Evolutionary conservation across 2,888 invertebrate species (phyloP).

Genomic region (Pimpla rufipes): DNA sequence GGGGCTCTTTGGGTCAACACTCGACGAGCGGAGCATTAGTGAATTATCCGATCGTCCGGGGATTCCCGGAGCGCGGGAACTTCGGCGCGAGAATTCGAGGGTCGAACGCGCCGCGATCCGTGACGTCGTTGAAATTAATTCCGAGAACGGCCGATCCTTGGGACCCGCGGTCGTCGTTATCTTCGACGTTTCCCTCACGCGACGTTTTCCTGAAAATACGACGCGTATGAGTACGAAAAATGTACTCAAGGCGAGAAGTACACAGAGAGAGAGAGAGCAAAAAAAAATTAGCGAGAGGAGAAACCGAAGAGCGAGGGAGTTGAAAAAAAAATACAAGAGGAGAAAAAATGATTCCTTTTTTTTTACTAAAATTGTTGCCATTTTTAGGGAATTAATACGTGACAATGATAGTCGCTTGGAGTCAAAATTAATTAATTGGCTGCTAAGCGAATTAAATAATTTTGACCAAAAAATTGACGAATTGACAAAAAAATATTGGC

Average conservation of each 20-base stretch:
- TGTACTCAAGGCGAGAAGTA: slow-evolving; percentile 53
- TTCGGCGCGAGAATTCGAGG: background rate
- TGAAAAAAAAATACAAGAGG: slow-evolving; percentile 45
- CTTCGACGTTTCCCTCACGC: slow-evolving; percentile 51
- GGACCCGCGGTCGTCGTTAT: slow-evolving; percentile 55
- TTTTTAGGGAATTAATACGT: too few relatives aligned
- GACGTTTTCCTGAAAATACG: slow-evolving; percentile 61
- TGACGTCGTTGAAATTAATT: background rate
- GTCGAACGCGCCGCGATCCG: background rate
- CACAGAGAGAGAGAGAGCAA: too few relatives aligned
- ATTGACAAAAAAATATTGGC: too few relatives aligned
- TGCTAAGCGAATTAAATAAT: too few relatives aligned
- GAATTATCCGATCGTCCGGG: slow-evolving; percentile 51
- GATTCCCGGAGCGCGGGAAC: slow-evolving; percentile 13
- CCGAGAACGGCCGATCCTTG: too few relatives aligned
- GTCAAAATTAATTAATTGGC: too few relatives aligned
- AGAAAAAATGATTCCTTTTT: too few relatives aligned
- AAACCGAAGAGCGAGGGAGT: slow-evolving; percentile 48
- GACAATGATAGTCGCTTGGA: too few relatives aligned
- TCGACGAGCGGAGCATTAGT: slow-evolving; percentile 46
- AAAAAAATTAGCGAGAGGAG: slow-evolving; percentile 43
- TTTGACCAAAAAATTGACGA: too few relatives aligned
- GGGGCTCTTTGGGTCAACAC: slow-evolving; percentile 60
- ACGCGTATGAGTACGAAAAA: slow-evolving; percentile 48
- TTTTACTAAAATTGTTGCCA: too few relatives aligned